phyloP scores from a whole-genome alignment of 2,797 vertebrate genomes.

The Mormyrus hasselquistii region DNA sequence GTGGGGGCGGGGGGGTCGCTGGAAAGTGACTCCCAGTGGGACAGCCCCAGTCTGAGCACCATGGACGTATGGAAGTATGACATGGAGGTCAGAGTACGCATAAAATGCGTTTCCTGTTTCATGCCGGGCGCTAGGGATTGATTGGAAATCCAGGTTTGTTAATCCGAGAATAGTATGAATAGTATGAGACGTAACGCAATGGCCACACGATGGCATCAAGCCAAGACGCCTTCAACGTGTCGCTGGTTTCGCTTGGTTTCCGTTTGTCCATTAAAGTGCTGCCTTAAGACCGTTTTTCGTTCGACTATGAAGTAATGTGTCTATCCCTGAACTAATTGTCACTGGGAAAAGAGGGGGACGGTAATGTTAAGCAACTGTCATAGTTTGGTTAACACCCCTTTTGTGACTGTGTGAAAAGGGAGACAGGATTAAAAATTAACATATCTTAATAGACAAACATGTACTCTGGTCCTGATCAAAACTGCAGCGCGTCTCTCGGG shows the following conservation, averaged over 20 bases:
- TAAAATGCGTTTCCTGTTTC: neutral
- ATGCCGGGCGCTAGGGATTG: neutral
- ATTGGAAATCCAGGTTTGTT: neutral
- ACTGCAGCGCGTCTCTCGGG: constrained; percentile 35
- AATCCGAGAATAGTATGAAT: neutral
- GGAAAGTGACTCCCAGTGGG: neutral
- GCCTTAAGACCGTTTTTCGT: neutral
- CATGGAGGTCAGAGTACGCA: neutral
- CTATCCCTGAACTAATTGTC: neutral
- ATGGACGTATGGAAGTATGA: neutral
- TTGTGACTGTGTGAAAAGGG: constrained; percentile 45
- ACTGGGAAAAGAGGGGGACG: neutral
- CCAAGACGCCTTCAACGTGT: neutral
- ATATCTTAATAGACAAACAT: constrained; percentile 60
- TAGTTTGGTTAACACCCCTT: constrained; percentile 25
- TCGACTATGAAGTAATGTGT: neutral
- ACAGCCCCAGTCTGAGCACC: neutral
- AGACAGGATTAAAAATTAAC: constrained; percentile 58
- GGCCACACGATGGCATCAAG: neutral
- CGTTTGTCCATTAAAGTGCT: neutral
- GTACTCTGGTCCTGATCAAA: constrained; percentile 35
- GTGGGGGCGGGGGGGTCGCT: neutral
- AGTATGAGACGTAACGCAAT: neutral
- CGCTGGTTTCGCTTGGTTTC: neutral
- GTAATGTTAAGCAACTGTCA: neutral